Evolutionary conservation across 2,797 vertebrate species (phyloP).

Genomic region (Tenualosa thibaudeaui): DNA sequence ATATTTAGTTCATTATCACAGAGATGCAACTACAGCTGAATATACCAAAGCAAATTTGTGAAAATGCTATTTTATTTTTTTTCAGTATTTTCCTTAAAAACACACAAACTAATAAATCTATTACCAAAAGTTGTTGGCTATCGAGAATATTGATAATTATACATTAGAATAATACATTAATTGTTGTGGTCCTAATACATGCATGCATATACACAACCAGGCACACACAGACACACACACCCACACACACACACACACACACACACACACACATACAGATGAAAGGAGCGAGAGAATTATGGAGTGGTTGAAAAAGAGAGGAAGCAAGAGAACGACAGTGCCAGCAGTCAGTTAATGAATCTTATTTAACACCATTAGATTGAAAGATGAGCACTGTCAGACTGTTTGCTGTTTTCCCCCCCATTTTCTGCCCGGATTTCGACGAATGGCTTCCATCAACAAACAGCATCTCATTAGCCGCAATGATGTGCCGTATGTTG

Average conservation of each 20-base stretch:
- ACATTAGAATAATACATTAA: no score
- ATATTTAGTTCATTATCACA: no score
- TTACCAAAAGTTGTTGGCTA: no score
- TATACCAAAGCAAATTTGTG: no score
- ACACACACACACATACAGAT: slow-evolving; percentile 37
- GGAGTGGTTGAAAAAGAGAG: slow-evolving; percentile 39
- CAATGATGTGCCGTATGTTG: slow-evolving; percentile 76
- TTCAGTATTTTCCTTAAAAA: no score
- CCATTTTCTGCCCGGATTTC: slow-evolving; percentile 60
- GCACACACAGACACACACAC: slow-evolving; percentile 41
- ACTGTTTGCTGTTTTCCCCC: slow-evolving; percentile 60
- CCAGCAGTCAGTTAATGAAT: slow-evolving; percentile 75
- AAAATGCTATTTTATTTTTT: no score
- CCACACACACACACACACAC: slow-evolving; percentile 17
- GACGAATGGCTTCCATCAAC: slow-evolving; percentile 77
- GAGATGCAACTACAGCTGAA: no score
- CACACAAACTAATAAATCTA: no score
- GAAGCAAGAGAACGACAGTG: slow-evolving; percentile 59
- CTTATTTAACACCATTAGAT: slow-evolving; percentile 77
- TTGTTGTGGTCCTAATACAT: no score
- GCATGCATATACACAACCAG: slow-evolving; percentile 1
- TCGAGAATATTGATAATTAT: no score
- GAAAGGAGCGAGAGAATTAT: slow-evolving; percentile 42
- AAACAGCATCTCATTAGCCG: slow-evolving; percentile 76
- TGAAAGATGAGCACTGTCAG: slow-evolving; percentile 74